Conservation (phyloP, 2,113 vertebrate species). For the Oxyura jamaicensis region DNA sequence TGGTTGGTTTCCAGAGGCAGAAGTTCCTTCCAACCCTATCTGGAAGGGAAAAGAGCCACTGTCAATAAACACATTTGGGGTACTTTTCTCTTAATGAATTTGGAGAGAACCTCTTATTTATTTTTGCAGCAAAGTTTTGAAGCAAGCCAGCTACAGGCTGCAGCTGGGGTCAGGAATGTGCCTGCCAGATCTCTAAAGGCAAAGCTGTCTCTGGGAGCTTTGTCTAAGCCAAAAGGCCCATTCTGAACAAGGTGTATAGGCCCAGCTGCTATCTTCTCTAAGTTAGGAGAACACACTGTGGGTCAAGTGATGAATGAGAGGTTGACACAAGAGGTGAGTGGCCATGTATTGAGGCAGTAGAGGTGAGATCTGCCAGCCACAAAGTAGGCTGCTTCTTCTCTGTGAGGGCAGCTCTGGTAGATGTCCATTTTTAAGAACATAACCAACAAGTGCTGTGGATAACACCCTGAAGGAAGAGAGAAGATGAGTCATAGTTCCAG, state of each 20-base stretch:
- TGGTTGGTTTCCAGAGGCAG: not conserved
- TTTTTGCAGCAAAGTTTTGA: not conserved
- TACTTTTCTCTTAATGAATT: not conserved
- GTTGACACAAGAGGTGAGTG: not conserved
- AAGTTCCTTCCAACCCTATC: not conserved
- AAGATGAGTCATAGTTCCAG: rapidly evolving
- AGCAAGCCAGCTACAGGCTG: not conserved
- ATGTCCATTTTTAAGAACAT: not conserved
- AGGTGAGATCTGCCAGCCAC: not conserved
- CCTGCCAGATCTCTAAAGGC: not conserved
- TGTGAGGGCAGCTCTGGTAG: not conserved
- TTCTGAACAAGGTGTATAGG: not conserved
- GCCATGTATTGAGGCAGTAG: not conserved
- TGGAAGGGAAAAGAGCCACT: not conserved
- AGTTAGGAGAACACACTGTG: not conserved
- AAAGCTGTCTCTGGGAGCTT: not conserved
- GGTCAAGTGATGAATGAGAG: not conserved
- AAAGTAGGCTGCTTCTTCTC: not conserved
- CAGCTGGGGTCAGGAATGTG: not conserved
- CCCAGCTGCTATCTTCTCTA: not conserved
- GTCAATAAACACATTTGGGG: not conserved
- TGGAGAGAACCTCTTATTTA: not conserved
- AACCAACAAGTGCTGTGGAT: too few species aligned
- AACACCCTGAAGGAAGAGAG: not conserved
- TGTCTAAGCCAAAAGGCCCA: not conserved